Conservation (phyloP, 2,888 invertebrate species). For the Boloria euphrosyne region DNA sequence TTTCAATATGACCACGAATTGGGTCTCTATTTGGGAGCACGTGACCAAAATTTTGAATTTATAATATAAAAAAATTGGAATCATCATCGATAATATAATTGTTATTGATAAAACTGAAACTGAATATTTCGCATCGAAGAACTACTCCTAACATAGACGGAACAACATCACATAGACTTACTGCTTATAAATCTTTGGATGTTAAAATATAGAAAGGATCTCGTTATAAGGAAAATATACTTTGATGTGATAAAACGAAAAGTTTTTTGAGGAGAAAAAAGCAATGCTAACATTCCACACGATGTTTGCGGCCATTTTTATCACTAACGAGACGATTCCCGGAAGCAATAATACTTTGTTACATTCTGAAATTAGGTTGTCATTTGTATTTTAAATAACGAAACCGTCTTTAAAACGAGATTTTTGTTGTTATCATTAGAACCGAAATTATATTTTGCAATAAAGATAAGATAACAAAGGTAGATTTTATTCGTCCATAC, state of each 20-base stretch:
- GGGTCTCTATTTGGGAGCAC: too few relatives aligned
- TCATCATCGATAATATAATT: too few relatives aligned
- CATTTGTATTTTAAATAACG: slow-evolving; percentile 55
- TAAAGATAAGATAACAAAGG: too few relatives aligned
- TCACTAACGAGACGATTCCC: slow-evolving; percentile 70
- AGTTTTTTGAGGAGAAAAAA: slow-evolving; percentile 56
- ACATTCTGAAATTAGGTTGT: slow-evolving; percentile 64
- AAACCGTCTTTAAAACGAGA: slow-evolving; percentile 53
- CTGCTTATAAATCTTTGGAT: slow-evolving; percentile 42
- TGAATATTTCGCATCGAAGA: neutral
- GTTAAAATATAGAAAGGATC: slow-evolving; percentile 52
- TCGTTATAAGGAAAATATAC: slow-evolving; percentile 54
- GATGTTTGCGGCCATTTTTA: slow-evolving; percentile 63
- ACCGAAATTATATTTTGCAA: too few relatives aligned
- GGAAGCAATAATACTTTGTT: slow-evolving; percentile 70
- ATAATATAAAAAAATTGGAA: too few relatives aligned
- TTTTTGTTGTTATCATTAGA: neutral
- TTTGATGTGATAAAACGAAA: slow-evolving; percentile 68
- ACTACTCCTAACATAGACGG: neutral
- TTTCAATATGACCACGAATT: too few relatives aligned
- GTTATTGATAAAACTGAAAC: too few relatives aligned
- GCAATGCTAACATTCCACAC: slow-evolving; percentile 66
- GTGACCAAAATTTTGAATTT: too few relatives aligned
- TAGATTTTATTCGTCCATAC: too few relatives aligned
- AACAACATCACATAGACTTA: neutral